These are phyloP conservation scores for Anser brachyrhynchus DNA, from an alignment of 2,113 vertebrate species.

Conservation along the genomic window DNA sequence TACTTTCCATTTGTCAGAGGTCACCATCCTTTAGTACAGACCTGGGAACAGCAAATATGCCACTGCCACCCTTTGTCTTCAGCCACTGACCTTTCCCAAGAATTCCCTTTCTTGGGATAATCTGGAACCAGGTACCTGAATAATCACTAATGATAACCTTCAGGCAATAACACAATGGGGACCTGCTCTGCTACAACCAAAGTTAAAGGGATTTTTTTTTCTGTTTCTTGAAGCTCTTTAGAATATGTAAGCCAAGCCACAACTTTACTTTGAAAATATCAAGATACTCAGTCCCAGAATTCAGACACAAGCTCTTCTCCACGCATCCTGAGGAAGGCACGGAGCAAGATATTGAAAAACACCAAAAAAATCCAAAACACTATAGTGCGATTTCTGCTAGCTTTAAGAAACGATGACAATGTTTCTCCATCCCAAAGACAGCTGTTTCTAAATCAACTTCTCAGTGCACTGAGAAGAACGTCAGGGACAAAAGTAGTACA, in stretches of 20 bases:
- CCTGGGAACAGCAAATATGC: neutral
- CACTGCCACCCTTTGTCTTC: neutral
- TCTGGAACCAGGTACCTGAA: neutral
- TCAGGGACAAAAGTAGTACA: neutral
- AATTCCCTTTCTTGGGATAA: neutral
- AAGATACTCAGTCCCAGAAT: neutral
- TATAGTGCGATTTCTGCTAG: neutral
- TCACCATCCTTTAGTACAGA: neutral
- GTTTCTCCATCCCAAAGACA: fast-evolving
- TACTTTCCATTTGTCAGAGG: neutral
- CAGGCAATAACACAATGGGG: neutral
- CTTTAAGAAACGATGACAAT: neutral
- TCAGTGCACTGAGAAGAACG: neutral
- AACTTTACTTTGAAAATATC: neutral
- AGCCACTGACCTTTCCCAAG: neutral
- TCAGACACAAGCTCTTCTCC: neutral
- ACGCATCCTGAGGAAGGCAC: too few species aligned
- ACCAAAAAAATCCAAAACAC: neutral
- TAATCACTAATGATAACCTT: neutral
- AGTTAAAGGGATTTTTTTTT: neutral
- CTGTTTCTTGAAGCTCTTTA: neutral
- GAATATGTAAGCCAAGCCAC: neutral
- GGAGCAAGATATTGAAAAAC: neutral
- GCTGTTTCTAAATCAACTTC: neutral
- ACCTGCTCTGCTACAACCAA: neutral